phyloP scores from a whole-genome alignment of 2,797 vertebrate species.

The Rhodeus uyekii region DNA sequence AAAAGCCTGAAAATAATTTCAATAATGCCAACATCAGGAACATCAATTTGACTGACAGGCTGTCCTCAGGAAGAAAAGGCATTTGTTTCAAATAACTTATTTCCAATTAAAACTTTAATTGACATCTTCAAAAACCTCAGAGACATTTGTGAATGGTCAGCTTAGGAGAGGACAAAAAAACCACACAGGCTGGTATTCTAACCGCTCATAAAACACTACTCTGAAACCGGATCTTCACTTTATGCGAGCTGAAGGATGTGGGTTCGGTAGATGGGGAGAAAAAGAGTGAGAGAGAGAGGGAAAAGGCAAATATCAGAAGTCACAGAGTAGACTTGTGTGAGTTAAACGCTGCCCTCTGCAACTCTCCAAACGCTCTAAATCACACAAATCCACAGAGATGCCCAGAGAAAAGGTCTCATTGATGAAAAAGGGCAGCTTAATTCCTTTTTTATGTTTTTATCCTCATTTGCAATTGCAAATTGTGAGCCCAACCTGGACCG shows the following conservation, averaged over 20 bases:
- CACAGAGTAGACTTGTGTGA: constrained; percentile 37
- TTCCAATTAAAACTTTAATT: constrained; percentile 75
- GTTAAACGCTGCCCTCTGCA: constrained; percentile 12
- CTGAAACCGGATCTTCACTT: constrained; percentile 75
- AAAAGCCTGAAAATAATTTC: constrained; percentile 7
- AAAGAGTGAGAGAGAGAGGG: constrained; percentile 37
- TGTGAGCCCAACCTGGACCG: background rate
- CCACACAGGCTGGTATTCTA: constrained; percentile 72
- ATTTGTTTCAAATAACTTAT: constrained; percentile 68
- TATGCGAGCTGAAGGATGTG: constrained; percentile 74
- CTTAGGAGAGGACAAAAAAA: constrained; percentile 55
- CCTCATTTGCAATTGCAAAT: background rate
- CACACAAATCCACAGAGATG: constrained; percentile 18
- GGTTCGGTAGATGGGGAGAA: constrained; percentile 37
- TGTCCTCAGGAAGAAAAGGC: constrained; percentile 49
- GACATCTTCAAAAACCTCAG: constrained; percentile 71
- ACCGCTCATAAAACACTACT: constrained; percentile 75
- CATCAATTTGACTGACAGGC: constrained; percentile 32
- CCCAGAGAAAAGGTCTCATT: constrained; percentile 23
- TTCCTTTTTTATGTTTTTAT: background rate
- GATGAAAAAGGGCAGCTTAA: background rate
- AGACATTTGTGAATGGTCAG: constrained; percentile 65
- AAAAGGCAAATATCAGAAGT: constrained; percentile 43
- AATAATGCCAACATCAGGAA: constrained; percentile 43
- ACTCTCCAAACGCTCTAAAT: constrained; percentile 21